phyloP scores from a whole-genome alignment of 2,113 vertebrate genomes.

The Hypocryptadius cinnamomeus region DNA sequence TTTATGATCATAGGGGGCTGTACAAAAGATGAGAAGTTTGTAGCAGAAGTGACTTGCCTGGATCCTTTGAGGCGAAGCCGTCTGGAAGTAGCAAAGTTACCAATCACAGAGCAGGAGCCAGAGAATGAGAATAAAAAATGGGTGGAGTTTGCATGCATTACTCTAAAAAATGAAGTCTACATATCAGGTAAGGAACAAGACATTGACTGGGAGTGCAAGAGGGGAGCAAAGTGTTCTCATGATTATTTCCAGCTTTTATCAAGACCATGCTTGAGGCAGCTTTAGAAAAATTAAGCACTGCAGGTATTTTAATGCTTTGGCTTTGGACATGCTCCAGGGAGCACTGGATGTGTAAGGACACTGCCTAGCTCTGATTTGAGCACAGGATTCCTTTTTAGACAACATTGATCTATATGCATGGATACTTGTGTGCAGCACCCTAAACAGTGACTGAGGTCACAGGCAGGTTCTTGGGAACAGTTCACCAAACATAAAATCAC shows the following conservation, averaged over 20 bases:
- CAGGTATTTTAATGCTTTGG: not conserved
- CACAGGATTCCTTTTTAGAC: not conserved
- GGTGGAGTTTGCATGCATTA: slow-evolving; percentile 96
- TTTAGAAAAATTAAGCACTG: not conserved
- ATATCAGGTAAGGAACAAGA: slow-evolving; percentile 83
- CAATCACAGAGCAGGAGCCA: slow-evolving; percentile 82
- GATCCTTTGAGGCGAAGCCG: slow-evolving; percentile 93
- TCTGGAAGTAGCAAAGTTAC: slow-evolving; percentile 92
- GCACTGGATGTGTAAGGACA: not conserved
- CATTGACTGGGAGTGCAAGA: not conserved
- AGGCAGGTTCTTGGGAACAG: not conserved
- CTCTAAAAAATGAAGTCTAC: slow-evolving; percentile 94
- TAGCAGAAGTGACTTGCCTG: slow-evolving; percentile 92
- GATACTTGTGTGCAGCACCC: not conserved
- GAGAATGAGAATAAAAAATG: slow-evolving; percentile 90
- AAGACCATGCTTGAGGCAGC: not conserved
- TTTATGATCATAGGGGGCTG: slow-evolving; percentile 97
- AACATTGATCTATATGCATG: not conserved
- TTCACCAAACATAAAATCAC: not conserved
- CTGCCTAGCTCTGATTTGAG: not conserved
- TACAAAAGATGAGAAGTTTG: slow-evolving; percentile 93
- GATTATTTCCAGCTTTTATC: not conserved
- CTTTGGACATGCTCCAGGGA: not conserved
- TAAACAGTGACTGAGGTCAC: rapidly evolving
- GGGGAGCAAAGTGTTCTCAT: not conserved